Percentiles rank a stretch among this genome's conserved stretches.
phyloP scores from a whole-genome alignment of 2,888 invertebrate species.

The Molorchus minor region DNA sequence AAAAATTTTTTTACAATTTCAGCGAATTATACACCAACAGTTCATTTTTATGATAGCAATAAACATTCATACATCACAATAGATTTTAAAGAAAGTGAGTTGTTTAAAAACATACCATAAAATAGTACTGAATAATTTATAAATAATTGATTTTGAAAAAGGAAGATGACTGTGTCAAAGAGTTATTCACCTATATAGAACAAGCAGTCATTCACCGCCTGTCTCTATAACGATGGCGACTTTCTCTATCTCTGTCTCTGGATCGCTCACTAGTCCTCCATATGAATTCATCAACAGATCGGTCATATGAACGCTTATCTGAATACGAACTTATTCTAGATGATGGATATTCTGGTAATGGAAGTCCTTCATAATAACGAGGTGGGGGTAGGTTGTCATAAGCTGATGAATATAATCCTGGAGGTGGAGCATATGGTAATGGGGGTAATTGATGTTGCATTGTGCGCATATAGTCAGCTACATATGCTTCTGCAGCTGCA shows the following conservation, averaged over 20 bases:
- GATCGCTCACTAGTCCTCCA: slow-evolving; percentile 73
- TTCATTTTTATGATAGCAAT: slow-evolving; percentile 12
- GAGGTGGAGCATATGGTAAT: slow-evolving; percentile 82
- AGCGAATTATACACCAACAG: slow-evolving; percentile 35
- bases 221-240: slow-evolving; percentile 63
- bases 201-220: slow-evolving; percentile 56
- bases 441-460: slow-evolving; percentile 89
- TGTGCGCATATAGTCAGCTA: slow-evolving; percentile 88
- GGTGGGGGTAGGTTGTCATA: slow-evolving; percentile 65
- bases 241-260: slow-evolving; percentile 58
- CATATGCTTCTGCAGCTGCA: slow-evolving; percentile 84
- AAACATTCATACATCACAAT: slow-evolving; percentile 22
- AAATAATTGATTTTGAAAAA: slow-evolving; percentile 24
- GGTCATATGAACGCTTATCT: slow-evolving; percentile 78
- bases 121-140: slow-evolving; percentile 12
- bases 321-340: slow-evolving; percentile 66
- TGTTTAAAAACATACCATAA: slow-evolving; percentile 13
- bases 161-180: slow-evolving; percentile 13
- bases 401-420: slow-evolving; percentile 56
- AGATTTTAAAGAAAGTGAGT: slow-evolving; percentile 21
- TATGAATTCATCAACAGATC: slow-evolving; percentile 88
- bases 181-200: slow-evolving; percentile 23
- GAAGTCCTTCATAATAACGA: slow-evolving; percentile 82
- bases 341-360: slow-evolving; percentile 79
- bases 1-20: slow-evolving; percentile 36